Base-by-base conservation (phyloP, 2,113 vertebrate species). In the Microtus pennsylvanicus region DNA sequence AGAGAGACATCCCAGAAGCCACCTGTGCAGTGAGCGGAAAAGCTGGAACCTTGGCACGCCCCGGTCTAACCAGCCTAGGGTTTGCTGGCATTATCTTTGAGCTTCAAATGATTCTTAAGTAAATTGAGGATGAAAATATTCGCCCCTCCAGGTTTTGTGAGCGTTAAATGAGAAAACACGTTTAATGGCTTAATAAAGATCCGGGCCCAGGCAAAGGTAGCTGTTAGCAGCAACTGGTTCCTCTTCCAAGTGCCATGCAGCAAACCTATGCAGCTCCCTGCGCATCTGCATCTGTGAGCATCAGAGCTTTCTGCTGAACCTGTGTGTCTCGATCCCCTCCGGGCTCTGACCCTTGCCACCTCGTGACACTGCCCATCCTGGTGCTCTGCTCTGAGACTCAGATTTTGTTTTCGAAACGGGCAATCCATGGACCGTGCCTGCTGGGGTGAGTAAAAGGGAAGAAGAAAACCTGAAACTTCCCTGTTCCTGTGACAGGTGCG, bases 111-210 rank as follows among this genome's bases (percentile, higher is more conserved):
- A 82, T 63, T 89, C 72, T 83, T 30, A 52, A 96, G 81, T n/a
- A 80, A 89, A 63, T 1, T 63, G 63, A 93, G 42, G 76, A 87
- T 8, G 45, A 91, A 91, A 91, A 90, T 65, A 89, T 33, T 78
- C 82, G 11, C 47, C 72, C 86, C 81, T 95, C 52, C 42, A 74
- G 65, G 61, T 81, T 94, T 85, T 87, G 24, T 65, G 78, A 80
- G 47, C n/a, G 76, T 94, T 93, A 87, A 87, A 67, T 89, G 69
- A 83, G 75, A 95, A 80, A 93, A 92, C 87, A 75, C 76, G 55
- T 89, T 92, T 95, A 94, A 76, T 28, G 89, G 47, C 42, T 89
- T 80, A 93, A 38, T 35, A 81, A 12, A 76, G 58, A 85, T 52
- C 45, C 1, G 26, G 30, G 67, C 58, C 87, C 70, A 38, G 70